Percentiles rank a stretch among this genome's conserved stretches.
Conservation (phyloP, 2,113 vertebrate species). For the Anolis carolinensis region DNA sequence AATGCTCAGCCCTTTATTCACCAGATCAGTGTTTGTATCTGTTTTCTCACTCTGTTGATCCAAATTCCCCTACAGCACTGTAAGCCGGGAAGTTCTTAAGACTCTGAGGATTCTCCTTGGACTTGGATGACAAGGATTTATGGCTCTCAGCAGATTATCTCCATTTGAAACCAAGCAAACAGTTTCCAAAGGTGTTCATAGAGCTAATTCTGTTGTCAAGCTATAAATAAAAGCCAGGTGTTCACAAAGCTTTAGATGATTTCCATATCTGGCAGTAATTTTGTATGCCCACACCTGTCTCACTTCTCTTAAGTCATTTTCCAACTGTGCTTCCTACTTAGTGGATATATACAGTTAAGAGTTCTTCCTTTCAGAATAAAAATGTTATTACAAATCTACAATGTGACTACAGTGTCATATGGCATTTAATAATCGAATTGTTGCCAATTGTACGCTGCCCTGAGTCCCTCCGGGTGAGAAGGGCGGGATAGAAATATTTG, state of each 20-base stretch:
- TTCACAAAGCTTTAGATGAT: background rate
- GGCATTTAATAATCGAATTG: fast-evolving
- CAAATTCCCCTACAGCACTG: background rate
- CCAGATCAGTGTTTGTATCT: background rate
- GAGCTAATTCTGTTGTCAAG: slow-evolving; percentile 13
- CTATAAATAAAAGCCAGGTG: background rate
- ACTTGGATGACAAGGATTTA: background rate
- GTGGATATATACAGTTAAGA: slow-evolving; percentile 6
- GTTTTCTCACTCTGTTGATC: background rate
- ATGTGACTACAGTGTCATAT: background rate
- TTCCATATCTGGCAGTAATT: slow-evolving; percentile 6
- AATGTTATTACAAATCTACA: slow-evolving; percentile 14
- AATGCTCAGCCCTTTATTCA: background rate
- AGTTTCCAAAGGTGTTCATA: background rate
- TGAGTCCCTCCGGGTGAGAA: too few species aligned
- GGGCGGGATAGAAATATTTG: too few species aligned
- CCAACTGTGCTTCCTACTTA: background rate
- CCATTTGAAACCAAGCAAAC: background rate
- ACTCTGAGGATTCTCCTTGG: background rate
- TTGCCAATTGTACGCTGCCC: too few species aligned
- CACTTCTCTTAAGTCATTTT: background rate
- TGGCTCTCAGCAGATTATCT: slow-evolving; percentile 8
- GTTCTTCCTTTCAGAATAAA: background rate
- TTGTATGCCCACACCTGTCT: fast-evolving
- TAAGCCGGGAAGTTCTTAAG: background rate